Evolutionary conservation across 2,888 invertebrate species (phyloP).

Genomic region (Synergus japonicus): DNA sequence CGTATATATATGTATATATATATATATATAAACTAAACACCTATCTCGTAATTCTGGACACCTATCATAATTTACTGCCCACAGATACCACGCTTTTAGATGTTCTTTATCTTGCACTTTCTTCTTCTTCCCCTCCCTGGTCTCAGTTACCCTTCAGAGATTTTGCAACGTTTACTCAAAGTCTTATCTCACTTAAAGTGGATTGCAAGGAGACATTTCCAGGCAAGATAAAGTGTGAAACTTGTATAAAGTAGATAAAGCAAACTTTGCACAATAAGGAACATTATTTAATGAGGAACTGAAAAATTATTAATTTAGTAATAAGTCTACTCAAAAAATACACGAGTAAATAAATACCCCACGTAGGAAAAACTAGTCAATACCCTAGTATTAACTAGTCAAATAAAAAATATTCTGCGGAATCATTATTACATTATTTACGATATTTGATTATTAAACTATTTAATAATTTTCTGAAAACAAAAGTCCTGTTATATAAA

Average conservation of each 20-base stretch:
- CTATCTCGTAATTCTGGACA: neutral
- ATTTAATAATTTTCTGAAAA: no score
- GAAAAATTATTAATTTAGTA: no score
- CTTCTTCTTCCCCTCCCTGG: neutral
- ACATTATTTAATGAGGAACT: neutral
- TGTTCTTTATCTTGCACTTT: neutral
- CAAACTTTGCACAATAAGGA: neutral
- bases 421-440: no score
- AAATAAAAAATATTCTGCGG: no score
- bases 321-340: no score
- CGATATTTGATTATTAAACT: no score
- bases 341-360: no score
- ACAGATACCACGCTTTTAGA: neutral
- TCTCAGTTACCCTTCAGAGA: neutral
- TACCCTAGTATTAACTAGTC: no score
- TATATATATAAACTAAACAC: conserved; percentile 47
- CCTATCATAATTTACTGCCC: neutral
- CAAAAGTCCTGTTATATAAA: no score
- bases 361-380: no score
- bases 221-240: neutral
- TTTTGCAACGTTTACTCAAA: neutral
- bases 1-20: neutral
- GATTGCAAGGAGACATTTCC: neutral
- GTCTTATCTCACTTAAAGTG: neutral
- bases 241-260: neutral